These are phyloP conservation scores for Cepaea nemoralis DNA, from an alignment of 1,140 invertebrate species.

Conservation along the genomic window DNA sequence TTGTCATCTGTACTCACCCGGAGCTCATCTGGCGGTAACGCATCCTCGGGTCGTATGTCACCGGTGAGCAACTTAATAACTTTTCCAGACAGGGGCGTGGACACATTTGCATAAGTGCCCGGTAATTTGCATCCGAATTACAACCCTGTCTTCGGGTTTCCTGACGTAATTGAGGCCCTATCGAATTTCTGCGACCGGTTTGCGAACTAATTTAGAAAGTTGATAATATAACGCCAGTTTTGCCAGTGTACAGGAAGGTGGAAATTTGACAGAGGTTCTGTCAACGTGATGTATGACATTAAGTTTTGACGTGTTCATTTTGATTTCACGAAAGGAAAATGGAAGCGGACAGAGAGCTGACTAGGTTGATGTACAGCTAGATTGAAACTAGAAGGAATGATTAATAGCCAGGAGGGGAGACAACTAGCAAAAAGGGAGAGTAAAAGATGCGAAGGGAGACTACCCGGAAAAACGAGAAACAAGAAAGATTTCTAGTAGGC, in stretches of 20 bases:
- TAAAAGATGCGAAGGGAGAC: too few species aligned
- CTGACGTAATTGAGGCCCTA: background rate
- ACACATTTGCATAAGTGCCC: constrained; percentile 8
- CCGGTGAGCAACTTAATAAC: background rate
- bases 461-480: too few species aligned
- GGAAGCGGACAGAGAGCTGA: too few species aligned
- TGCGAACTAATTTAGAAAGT: constrained; percentile 1
- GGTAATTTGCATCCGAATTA: constrained; percentile 27
- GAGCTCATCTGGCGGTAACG: too few species aligned
- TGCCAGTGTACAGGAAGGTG: background rate
- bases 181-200: background rate
- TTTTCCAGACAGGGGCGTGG: background rate
- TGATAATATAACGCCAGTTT: background rate
- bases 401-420: too few species aligned
- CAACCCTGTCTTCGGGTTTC: background rate
- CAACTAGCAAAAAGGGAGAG: too few species aligned
- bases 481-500: too few species aligned
- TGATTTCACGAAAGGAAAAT: background rate
- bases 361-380: too few species aligned
- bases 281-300: background rate
- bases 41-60: background rate
- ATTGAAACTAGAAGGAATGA: too few species aligned
- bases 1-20: background rate
- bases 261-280: background rate
- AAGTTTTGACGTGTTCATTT: background rate